phyloP scores from a whole-genome alignment of 2,797 vertebrate genomes.

The Notamacropus eugenii region DNA sequence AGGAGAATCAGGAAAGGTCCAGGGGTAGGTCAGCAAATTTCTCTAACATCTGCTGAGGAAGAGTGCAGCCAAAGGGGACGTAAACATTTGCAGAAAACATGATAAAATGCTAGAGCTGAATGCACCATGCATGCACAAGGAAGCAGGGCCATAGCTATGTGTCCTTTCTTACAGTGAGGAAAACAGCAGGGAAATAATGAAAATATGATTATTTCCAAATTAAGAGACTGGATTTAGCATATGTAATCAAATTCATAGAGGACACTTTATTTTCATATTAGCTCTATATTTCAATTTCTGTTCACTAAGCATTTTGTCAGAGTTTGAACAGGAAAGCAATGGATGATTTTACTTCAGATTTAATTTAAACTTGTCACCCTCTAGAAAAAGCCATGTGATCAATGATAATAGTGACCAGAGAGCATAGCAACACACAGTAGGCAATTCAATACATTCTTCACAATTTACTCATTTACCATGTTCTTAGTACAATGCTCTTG shows the following conservation, averaged over 20 bases:
- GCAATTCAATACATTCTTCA: not conserved
- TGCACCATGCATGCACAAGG: not conserved
- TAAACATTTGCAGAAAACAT: not conserved
- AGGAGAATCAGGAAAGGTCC: not conserved
- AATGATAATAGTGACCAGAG: not conserved
- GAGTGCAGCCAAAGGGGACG: not conserved
- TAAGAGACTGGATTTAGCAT: conserved; percentile 19
- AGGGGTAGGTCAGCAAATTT: conserved; percentile 44
- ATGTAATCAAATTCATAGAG: not conserved
- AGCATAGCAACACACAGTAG: not conserved
- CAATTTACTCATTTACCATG: not conserved
- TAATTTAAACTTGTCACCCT: conserved; percentile 8
- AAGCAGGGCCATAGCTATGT: not conserved
- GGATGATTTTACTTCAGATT: conserved; percentile 39
- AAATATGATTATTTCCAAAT: not conserved
- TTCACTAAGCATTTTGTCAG: conserved; percentile 24
- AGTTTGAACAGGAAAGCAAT: not conserved
- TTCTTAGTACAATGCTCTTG: not conserved
- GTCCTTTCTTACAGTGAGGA: conserved; percentile 19
- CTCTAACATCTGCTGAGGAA: conserved; percentile 13
- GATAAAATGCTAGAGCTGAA: not conserved
- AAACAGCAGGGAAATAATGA: not conserved
- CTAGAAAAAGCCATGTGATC: conserved; percentile 1
- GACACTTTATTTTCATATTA: conserved; percentile 31
- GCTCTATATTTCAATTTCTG: conserved; percentile 38